Base-by-base conservation (phyloP, 2,888 invertebrate species). In the Carterocephalus palaemon region DNA sequence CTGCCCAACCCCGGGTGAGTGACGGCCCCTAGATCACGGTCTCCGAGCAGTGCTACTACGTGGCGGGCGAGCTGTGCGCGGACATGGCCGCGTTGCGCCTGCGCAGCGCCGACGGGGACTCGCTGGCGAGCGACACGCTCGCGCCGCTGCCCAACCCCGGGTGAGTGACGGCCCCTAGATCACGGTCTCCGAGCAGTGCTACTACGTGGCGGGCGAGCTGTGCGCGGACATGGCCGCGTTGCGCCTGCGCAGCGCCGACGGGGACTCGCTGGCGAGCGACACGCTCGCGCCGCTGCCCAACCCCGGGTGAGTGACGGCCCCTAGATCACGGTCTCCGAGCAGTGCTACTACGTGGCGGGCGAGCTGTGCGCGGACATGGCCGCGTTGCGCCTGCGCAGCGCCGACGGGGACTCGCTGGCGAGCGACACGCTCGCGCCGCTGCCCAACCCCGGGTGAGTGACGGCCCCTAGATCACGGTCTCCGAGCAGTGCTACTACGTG, bases 41-140 rank as follows among this genome's bases (percentile, higher is more conserved):
- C n/a, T n/a, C n/a, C n/a, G n/a, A n/a, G n/a, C n/a, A n/a, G 83
- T 99, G 99, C 76, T 99, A 99, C 86, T 99, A 99, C 81, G 95
- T 98, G 57, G 96, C 99, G 57, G 98, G 97, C 7, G 97, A 97
- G 72, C 67, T 85, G 40, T 84, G 84, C 53, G 77, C 80, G 0
- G 78, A 92, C 34, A 88, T 94, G 87, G 91, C 91, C 4, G 90
- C 90, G 41, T 76, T 94, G 76, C 90, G 93, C 54, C 76, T 92
- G 48, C 64, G 84, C 54, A 49, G 69, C 51, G 56, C 82, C 2
- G 93, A 93, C 66, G 55, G 57, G 0, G 78, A 77, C 57, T 78
- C 78, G 37, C 58, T 83, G 4, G 64, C 70, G 19, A 89, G 90
- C 32, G 95, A 95, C 74, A 93, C 93, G 6, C 89, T 95, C 24